phyloP scores from a whole-genome alignment of 2,113 vertebrate species.

The Seriola aureovittata region DNA sequence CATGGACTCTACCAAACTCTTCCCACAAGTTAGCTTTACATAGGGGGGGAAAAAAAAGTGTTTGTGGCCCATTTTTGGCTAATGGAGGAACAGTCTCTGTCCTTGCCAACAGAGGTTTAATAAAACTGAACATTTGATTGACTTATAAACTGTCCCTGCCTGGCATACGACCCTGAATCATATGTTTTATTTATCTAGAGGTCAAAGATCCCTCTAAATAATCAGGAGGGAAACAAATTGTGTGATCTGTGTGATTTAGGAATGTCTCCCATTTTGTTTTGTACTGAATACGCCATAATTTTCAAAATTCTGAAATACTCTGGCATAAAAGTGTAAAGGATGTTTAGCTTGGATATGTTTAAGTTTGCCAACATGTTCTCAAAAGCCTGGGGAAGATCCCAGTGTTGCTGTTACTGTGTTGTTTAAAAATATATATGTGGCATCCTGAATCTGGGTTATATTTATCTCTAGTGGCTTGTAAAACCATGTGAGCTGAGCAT shows the following conservation, averaged over 20 bases:
- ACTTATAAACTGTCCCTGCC: neutral
- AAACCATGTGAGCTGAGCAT: neutral
- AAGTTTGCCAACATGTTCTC: neutral
- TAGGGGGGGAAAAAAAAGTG: neutral
- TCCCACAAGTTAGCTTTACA: neutral
- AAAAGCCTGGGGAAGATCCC: neutral
- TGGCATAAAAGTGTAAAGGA: neutral
- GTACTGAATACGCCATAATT: neutral
- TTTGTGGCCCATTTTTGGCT: neutral
- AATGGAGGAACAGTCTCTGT: neutral
- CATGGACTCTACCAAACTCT: neutral
- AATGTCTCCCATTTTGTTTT: too few relatives aligned
- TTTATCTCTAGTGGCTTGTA: neutral
- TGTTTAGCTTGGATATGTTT: neutral
- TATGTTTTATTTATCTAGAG: neutral
- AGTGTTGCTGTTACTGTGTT: neutral
- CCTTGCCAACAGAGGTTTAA: neutral
- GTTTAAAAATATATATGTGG: neutral
- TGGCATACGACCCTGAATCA: neutral
- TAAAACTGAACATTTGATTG: neutral
- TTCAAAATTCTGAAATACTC: neutral
- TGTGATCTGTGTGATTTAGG: neutral
- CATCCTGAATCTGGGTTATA: neutral
- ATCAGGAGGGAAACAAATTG: neutral
- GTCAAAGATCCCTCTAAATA: neutral